A percentile compares a stretch with the other conserved stretches of the same genome.
phyloP scores from a whole-genome alignment of 2,113 vertebrate genomes.

The Cepphus grylle region DNA sequence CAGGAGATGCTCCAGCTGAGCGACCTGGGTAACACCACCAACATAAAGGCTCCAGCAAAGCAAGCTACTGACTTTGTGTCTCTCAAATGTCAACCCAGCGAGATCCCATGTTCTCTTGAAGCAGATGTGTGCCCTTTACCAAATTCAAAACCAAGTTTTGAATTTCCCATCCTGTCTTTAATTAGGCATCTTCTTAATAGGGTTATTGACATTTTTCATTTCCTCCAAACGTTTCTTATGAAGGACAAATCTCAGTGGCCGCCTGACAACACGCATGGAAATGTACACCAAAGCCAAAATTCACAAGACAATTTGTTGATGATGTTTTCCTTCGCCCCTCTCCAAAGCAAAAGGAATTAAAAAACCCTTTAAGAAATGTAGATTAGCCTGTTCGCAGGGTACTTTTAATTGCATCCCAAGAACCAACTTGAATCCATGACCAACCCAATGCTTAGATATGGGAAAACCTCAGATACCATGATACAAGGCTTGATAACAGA shows the following conservation, averaged over 20 bases:
- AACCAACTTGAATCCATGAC: neutral
- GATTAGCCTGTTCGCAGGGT: neutral
- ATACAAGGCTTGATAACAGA: neutral
- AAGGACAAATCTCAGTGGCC: neutral
- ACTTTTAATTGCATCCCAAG: neutral
- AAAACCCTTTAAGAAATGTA: neutral
- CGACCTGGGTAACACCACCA: neutral
- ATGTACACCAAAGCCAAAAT: neutral
- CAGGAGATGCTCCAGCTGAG: neutral
- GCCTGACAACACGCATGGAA: rapidly evolving
- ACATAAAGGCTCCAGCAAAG: neutral
- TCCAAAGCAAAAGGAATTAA: neutral
- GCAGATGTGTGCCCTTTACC: neutral
- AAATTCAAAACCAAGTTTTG: neutral
- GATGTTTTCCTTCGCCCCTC: neutral
- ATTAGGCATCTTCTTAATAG: neutral
- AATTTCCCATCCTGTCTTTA: neutral
- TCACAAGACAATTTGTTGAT: neutral
- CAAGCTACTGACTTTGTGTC: neutral
- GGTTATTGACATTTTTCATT: neutral
- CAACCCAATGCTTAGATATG: neutral
- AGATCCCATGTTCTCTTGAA: neutral
- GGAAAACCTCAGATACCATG: neutral
- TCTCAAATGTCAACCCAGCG: rapidly evolving
- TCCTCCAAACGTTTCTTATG: neutral